phyloP scores from a whole-genome alignment of 1,140 invertebrate species.

The Anoplophora glabripennis region DNA sequence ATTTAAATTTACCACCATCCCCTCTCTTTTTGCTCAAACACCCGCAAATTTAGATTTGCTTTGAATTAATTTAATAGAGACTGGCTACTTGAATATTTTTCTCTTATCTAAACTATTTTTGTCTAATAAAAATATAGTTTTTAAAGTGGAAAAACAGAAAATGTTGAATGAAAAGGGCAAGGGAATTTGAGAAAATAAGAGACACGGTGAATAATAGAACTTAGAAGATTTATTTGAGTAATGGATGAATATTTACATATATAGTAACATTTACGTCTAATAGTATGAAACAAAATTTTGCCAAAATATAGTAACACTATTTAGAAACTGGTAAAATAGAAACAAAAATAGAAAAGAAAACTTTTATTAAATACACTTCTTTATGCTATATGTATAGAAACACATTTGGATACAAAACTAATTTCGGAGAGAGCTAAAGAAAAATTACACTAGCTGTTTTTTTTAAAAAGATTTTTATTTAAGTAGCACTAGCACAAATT shows the following conservation, averaged over 20 bases:
- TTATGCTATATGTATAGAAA: slow-evolving; percentile 19
- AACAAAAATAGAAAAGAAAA: slow-evolving; percentile 14
- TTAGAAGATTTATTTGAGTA: slow-evolving; percentile 38
- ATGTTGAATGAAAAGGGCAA: too few relatives aligned
- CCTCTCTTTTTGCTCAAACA: too few relatives aligned
- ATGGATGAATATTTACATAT: slow-evolving; percentile 35
- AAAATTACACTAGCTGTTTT: not conserved
- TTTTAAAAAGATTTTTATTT: not conserved
- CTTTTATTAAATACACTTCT: slow-evolving; percentile 18
- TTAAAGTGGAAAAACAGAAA: too few relatives aligned
- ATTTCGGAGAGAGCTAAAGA: slow-evolving; percentile 11
- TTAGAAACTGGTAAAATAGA: slow-evolving; percentile 21
- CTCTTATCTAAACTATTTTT: too few relatives aligned
- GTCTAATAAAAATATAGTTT: too few relatives aligned
- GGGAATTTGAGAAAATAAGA: too few relatives aligned
- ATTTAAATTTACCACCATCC: too few relatives aligned
- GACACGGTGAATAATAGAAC: slow-evolving; percentile 30
- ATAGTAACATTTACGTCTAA: slow-evolving; percentile 37
- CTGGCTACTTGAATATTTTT: too few relatives aligned
- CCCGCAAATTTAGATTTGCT: too few relatives aligned
- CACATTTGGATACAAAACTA: too few relatives aligned
- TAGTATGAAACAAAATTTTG: slow-evolving; percentile 33
- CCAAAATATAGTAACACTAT: slow-evolving; percentile 29
- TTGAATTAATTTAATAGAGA: too few relatives aligned
- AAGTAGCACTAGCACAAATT: too few relatives aligned